Percentiles rank a stretch among this genome's conserved stretches.
These are phyloP conservation scores for Eulemur mongoz DNA, from an alignment of 2,797 vertebrate species.

Conservation along the genomic window DNA sequence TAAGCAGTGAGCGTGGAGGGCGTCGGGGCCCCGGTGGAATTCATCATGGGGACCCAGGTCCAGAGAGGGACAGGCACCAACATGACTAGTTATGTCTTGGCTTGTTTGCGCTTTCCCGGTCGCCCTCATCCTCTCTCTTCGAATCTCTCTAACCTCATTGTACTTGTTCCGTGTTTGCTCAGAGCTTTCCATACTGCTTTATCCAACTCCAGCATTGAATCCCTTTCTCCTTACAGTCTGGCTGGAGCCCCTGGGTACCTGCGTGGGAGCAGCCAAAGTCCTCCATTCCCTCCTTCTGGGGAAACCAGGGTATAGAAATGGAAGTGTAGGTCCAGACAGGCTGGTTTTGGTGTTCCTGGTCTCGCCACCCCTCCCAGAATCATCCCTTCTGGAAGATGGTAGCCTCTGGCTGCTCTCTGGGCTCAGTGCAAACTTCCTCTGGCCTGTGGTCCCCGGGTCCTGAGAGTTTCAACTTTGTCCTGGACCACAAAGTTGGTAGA, in stretches of 20 bases:
- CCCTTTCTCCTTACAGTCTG: not conserved
- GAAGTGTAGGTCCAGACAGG: not conserved
- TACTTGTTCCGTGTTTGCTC: not conserved
- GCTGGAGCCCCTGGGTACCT: not conserved
- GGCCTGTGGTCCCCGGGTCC: not conserved
- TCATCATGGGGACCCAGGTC: fast-evolving
- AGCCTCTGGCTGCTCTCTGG: not conserved
- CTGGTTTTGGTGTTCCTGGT: not conserved
- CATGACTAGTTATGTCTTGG: too few species aligned
- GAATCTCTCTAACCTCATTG: not conserved
- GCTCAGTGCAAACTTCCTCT: not conserved
- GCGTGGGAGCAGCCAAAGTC: not conserved
- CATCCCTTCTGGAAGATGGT: not conserved
- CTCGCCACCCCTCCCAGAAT: not conserved
- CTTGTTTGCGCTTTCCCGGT: not conserved
- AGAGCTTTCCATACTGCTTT: not conserved
- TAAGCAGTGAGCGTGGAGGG: not conserved
- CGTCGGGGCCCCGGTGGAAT: not conserved
- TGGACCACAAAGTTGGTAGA: not conserved
- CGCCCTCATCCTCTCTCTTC: not conserved
- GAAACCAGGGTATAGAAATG: not conserved
- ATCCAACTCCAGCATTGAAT: not conserved
- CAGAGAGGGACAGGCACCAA: not conserved
- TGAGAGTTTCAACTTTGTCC: not conserved
- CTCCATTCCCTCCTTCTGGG: not conserved